Evolutionary conservation across 64 coral and sea anemone genomes (phyloP), one percentile per base, ranked within the genome.

Genomic region (Stylophora pistillata): DNA sequence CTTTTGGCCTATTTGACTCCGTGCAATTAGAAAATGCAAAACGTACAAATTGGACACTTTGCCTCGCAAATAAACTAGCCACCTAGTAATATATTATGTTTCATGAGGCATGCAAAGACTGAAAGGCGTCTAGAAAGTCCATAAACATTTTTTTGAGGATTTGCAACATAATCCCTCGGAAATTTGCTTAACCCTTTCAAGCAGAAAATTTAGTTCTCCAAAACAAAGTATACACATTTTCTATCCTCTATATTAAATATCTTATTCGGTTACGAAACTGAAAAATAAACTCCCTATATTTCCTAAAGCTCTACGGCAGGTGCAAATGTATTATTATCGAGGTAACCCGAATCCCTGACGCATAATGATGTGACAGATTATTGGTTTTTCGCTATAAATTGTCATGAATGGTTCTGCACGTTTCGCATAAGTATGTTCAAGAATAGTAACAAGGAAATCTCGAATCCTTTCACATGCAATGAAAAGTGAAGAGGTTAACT

Each of bases 301-400:
- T 41, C n/a, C 65, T 82, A 10, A 65, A 64, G 37, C 41, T 21
- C 16, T 9, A 10, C 34, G 12, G 80, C 80, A 84, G 61, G 62
- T 84, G 80, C 69, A 63, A 70, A 26, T 13, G 20, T 84, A 84
- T 34, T 26, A 83, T 69, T 69, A 84, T 25, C 34, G 15, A 21
- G 6, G 61, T 84, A 62, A 27, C 34, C 27, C 10, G 20, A 52
- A n/a, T 15, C 20, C 62, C 62, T 15, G 7, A 21, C 32, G 21
- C 1, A 23, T 13, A 4, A 23, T 33, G n/a, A 12, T 0, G 1
- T 31, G 10, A 28, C n/a, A 1, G 28, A 15, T 53, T 54, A 69
- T 53, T 53, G 34, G 14, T 29, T 5, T 27, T 32, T 15, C 56
- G 27, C 15, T 61, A 79, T 58, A 79, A 58, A 79, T 33, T 79